Conservation (phyloP, 2,113 vertebrate species). For the Heterotilapia buettikoferi region DNA sequence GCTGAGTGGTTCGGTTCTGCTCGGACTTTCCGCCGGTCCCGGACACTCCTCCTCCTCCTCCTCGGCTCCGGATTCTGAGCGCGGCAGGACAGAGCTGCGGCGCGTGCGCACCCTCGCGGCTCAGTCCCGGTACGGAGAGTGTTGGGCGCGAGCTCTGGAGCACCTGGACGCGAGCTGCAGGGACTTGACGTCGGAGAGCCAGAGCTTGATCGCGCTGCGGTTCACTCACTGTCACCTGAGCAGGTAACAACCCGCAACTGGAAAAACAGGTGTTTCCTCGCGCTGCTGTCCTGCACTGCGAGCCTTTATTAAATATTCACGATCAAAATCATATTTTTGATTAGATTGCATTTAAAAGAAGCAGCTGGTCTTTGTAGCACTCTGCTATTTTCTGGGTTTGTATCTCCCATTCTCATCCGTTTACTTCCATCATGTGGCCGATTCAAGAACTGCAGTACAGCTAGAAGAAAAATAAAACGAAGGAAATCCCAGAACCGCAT, state of each 20-base stretch:
- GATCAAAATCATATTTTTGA: background rate
- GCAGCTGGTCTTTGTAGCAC: background rate
- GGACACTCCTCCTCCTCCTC: background rate
- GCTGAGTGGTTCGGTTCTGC: background rate
- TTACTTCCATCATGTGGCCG: background rate
- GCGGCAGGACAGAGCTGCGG: slow-evolving; percentile 37
- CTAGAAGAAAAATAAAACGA: background rate
- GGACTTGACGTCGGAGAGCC: slow-evolving; percentile 68
- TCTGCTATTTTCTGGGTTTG: background rate
- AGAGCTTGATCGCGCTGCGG: slow-evolving; percentile 61
- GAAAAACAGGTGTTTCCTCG: background rate
- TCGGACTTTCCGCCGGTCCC: background rate
- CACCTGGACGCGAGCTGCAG: slow-evolving; percentile 54
- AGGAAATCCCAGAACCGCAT: background rate
- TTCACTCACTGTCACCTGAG: slow-evolving; percentile 74
- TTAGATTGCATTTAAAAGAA: background rate
- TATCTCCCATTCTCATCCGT: background rate
- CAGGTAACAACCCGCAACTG: slow-evolving; percentile 44
- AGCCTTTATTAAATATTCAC: background rate
- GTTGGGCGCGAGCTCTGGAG: slow-evolving; percentile 67
- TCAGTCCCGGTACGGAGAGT: slow-evolving; percentile 58
- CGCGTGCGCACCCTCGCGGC: slow-evolving; percentile 47
- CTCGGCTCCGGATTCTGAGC: background rate
- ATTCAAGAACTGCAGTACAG: background rate
- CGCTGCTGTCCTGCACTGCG: background rate